Evolutionary conservation across 1,140 invertebrate species (phyloP), one percentile per base, ranked within the genome.

Genomic region (Aphidius ervi): DNA sequence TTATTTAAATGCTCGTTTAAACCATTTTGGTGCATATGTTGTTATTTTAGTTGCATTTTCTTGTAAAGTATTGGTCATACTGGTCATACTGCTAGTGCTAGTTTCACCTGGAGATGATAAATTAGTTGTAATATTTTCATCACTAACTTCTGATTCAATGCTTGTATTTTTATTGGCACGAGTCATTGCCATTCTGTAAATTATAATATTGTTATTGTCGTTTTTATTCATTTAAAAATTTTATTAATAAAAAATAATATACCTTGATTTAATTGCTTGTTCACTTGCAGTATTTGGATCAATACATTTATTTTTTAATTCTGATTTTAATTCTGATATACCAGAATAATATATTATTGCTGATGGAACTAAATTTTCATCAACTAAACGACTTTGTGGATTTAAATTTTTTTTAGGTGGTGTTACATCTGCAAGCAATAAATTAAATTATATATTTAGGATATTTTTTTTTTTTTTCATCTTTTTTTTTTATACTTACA

Each of bases 281-380:
- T 73, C 66, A 63, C 70, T 74, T 56, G 82, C 81, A 41, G 69
- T 66, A 50, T 66, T 70, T 59, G 75, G 77, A 67, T 81, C 78
- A 23, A 77, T 79, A 37, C 82, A 69, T 63, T 81, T 82, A 55
- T 68, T 65, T 63, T 74, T 70, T 8, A 83, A 63, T 64, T 81
- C 78, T 20, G 68, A 59, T 62, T 73, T 79, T 9, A 85, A 68
- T 67, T 68, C 71, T 1, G 78, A 74, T 56, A 72, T 58, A 73
- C 74, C 66, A 65, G 80, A 55, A 72, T 92, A 92, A 75, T 93
- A 87, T 67, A 93, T 71, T 40, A 89, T 81, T 40, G 89, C 87
- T 65, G 87, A 87, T 39, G 91, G 91, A 10, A 92, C 87, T 72
- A 90, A 85, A 69, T 85, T 84, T 45, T 85, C 80, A 70, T 90